A percentile compares a stretch with the other conserved stretches of the same genome.
Conservation (phyloP, 2,113 vertebrate genomes). For the Etheostoma spectabile region DNA sequence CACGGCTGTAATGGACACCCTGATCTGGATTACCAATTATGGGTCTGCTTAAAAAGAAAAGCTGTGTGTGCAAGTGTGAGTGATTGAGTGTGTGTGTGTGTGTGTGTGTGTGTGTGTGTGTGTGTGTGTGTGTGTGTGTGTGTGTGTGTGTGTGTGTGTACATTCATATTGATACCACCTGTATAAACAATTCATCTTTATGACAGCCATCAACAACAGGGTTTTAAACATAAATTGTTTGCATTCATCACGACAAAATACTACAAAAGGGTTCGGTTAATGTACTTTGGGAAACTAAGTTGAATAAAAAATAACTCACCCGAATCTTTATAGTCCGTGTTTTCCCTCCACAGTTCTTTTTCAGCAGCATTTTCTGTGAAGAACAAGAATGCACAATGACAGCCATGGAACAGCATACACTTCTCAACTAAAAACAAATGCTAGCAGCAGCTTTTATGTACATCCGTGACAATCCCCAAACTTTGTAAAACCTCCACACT, state of each 20-base stretch:
- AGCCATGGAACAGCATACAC: slow-evolving; percentile 1
- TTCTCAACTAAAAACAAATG: not conserved
- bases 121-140: slow-evolving; percentile 1
- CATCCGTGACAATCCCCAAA: not conserved
- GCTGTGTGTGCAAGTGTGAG: slow-evolving; percentile 3
- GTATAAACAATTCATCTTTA: slow-evolving; percentile 3
- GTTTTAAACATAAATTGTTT: not conserved
- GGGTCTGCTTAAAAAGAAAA: slow-evolving; percentile 34
- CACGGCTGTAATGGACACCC: slow-evolving; percentile 55
- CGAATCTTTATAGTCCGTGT: slow-evolving; percentile 90
- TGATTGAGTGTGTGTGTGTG: not conserved
- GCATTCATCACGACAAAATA: not conserved
- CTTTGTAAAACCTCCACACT: not conserved
- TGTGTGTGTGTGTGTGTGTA: not conserved
- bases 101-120: not conserved
- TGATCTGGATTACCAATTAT: slow-evolving; percentile 40
- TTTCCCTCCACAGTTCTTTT: slow-evolving; percentile 91
- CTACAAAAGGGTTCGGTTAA: not conserved
- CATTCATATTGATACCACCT: slow-evolving; percentile 34
- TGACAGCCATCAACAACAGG: not conserved
- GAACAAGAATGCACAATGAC: slow-evolving; percentile 72
- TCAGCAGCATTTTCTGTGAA: slow-evolving; percentile 93
- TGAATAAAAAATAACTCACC: slow-evolving; percentile 82
- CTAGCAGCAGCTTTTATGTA: slow-evolving; percentile 1
- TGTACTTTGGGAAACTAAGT: not conserved